Evolutionary conservation across 2,797 vertebrate genomes (phyloP).

Genomic region (Scolopax rusticola): DNA sequence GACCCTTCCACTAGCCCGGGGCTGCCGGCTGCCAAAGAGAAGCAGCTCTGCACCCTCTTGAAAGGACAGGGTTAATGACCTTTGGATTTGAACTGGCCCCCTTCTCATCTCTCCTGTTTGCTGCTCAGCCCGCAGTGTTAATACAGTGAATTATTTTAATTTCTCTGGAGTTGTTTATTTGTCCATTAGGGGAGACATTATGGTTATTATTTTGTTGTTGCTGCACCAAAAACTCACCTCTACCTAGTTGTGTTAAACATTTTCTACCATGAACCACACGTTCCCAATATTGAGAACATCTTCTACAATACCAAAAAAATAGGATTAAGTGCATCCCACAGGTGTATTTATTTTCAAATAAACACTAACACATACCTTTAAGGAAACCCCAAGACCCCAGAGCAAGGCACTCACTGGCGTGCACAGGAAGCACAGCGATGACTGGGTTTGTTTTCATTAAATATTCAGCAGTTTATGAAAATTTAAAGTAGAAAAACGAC

Average conservation of each 20-base stretch:
- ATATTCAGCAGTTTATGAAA: background rate
- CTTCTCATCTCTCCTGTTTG: background rate
- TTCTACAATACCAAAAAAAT: background rate
- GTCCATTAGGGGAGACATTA: background rate
- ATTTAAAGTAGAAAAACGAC: background rate
- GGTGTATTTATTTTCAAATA: background rate
- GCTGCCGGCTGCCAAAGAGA: background rate
- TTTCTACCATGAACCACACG: background rate
- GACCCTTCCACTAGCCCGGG: background rate
- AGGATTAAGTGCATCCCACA: background rate
- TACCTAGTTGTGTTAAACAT: background rate
- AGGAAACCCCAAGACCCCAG: background rate
- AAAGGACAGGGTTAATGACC: background rate
- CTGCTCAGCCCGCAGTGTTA: background rate
- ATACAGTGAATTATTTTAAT: background rate
- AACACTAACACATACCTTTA: background rate
- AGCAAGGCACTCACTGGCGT: rapidly evolving
- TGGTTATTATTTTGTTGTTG: background rate
- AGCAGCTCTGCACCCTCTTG: background rate
- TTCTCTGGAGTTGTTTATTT: background rate
- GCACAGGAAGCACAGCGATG: background rate
- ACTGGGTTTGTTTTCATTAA: background rate
- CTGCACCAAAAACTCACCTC: background rate
- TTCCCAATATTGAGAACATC: background rate
- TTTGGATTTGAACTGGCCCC: background rate